These are phyloP conservation scores for Bombyx mandarina DNA, from an alignment of 1,140 invertebrate genomes.

Conservation along the genomic window DNA sequence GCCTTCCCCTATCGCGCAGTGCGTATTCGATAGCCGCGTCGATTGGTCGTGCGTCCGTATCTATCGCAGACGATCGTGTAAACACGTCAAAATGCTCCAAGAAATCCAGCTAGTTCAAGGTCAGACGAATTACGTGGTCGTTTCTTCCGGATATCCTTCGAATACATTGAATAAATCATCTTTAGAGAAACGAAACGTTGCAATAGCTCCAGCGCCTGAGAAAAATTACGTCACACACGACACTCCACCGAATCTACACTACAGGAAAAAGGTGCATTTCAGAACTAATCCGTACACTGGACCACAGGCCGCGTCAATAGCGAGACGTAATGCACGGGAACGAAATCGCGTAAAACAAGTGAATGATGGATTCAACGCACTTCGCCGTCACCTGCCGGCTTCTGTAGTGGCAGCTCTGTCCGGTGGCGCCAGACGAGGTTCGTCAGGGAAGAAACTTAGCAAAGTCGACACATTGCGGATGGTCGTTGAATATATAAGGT, in stretches of 20 bases:
- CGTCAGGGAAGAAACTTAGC: constrained; percentile 88
- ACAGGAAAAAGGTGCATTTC: constrained; percentile 83
- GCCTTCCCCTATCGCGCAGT: constrained; percentile 52
- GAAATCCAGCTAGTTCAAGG: constrained; percentile 69
- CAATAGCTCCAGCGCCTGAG: constrained; percentile 71
- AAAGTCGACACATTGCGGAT: constrained; percentile 96
- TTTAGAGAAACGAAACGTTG: constrained; percentile 62
- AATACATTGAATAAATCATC: constrained; percentile 43
- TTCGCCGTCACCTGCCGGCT: constrained; percentile 88
- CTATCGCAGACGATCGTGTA: constrained; percentile 28
- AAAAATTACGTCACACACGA: constrained; percentile 66
- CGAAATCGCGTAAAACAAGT: constrained; percentile 96
- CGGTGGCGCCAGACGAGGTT: constrained; percentile 75
- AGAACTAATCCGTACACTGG: constrained; percentile 73
- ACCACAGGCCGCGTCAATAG: constrained; percentile 86
- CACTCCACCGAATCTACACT: constrained; percentile 67
- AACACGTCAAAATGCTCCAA: constrained; percentile 63
- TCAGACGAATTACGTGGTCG: constrained; percentile 72
- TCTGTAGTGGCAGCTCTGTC: constrained; percentile 81
- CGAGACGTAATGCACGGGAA: constrained; percentile 92
- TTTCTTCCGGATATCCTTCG: constrained; percentile 62
- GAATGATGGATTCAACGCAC: constrained; percentile 92
- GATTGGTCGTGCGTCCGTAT: constrained; percentile 38
- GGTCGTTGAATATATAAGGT: constrained; percentile 95
- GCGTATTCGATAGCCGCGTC: constrained; percentile 47